Conservation (phyloP, 2,797 vertebrate species). For the Geotrypetes seraphini region DNA sequence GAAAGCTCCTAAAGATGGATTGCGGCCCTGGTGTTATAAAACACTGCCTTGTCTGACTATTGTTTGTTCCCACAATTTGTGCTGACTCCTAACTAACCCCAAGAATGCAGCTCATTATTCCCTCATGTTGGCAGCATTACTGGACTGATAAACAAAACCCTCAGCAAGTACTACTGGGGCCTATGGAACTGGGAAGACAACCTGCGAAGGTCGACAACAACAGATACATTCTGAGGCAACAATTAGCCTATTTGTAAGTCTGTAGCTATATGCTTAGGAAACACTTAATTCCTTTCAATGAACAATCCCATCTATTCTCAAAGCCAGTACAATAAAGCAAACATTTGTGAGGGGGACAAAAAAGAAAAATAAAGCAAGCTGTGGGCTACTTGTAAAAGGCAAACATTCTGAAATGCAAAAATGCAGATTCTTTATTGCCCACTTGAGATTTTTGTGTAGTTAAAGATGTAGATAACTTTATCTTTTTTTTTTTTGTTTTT, state of each 20-base stretch:
- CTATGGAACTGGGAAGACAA: slow-evolving; percentile 36
- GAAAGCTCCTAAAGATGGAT: slow-evolving; percentile 42
- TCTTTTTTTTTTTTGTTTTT: no score
- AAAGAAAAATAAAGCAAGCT: slow-evolving; percentile 6
- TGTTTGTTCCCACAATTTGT: slow-evolving; percentile 42
- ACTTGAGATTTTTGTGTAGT: slow-evolving; percentile 9
- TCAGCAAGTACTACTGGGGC: slow-evolving; percentile 29
- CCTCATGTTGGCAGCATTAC: slow-evolving; percentile 19
- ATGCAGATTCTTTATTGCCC: slow-evolving; percentile 11
- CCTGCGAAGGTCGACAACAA: slow-evolving; percentile 21
- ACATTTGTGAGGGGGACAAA: slow-evolving; percentile 23
- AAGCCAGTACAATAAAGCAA: slow-evolving; percentile 34
- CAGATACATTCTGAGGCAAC: slow-evolving; percentile 30
- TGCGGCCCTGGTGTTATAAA: slow-evolving; percentile 33
- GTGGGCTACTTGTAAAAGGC: slow-evolving; percentile 23
- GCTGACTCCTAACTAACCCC: slow-evolving; percentile 38
- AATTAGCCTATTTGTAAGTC: slow-evolving; percentile 44
- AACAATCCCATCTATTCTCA: slow-evolving; percentile 44
- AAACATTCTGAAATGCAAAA: slow-evolving; percentile 12
- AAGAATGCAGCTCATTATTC: slow-evolving; percentile 34
- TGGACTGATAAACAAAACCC: slow-evolving; percentile 14
- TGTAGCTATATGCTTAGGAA: slow-evolving; percentile 24
- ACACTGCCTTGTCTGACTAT: slow-evolving; percentile 35
- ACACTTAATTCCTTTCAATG: slow-evolving; percentile 35
- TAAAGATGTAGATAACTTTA: slow-evolving; percentile 11